Evolutionary conservation across 1,140 invertebrate species (phyloP).

Genomic region (Trichonephila clavipes): DNA sequence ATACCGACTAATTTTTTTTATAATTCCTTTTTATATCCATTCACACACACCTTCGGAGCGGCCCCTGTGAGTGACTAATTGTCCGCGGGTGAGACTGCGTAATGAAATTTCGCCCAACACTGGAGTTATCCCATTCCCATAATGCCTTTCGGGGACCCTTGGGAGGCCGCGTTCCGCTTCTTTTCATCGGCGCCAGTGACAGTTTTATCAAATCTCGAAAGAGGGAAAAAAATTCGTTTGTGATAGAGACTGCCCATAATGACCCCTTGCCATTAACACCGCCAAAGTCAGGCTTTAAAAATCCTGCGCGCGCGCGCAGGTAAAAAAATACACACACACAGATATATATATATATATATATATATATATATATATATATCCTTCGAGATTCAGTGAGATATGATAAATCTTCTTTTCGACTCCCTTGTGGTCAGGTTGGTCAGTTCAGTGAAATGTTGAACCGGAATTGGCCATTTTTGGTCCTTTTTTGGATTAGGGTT

Average conservation of each 20-base stretch:
- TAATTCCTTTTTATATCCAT: conserved; percentile 36
- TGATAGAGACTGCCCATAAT: conserved; percentile 42
- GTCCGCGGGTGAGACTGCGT: conserved; percentile 36
- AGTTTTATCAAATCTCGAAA: conserved; percentile 73
- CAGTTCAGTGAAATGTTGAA: neutral
- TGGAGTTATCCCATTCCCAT: conserved; percentile 69
- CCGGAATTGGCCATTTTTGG: neutral
- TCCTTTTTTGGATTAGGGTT: too few relatives aligned
- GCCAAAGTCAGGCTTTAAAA: conserved; percentile 37
- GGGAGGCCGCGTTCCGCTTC: neutral
- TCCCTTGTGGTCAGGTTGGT: neutral
- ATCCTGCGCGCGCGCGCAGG: too few relatives aligned
- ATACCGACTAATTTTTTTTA: conserved; percentile 65
- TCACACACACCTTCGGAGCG: neutral
- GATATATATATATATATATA: too few relatives aligned
- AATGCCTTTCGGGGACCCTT: conserved; percentile 47
- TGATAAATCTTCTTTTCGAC: conserved; percentile 57
- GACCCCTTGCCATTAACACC: conserved; percentile 71
- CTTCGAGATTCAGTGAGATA: conserved; percentile 35
- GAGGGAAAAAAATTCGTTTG: neutral
- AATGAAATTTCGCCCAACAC: conserved; percentile 62
- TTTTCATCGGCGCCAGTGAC: conserved; percentile 69
- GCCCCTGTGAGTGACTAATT: conserved; percentile 58
- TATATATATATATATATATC: too few relatives aligned
- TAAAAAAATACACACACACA: too few relatives aligned